Conservation (phyloP, 2,888 invertebrate species). For the Lasius fuliginosus region DNA sequence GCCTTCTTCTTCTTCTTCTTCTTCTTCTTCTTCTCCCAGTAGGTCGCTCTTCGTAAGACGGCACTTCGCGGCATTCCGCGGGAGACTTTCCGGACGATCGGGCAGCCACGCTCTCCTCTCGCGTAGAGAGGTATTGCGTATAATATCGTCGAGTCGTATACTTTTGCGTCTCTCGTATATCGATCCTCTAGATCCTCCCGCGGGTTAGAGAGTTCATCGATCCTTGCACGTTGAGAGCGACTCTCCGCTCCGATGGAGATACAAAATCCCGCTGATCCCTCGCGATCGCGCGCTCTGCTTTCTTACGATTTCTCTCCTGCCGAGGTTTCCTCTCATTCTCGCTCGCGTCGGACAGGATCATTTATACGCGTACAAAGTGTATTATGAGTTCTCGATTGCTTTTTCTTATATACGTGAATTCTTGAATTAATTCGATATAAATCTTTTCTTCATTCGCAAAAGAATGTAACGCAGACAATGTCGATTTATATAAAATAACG, state of each 20-base stretch:
- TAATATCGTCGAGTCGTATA: conserved; percentile 25
- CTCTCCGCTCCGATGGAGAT: conserved; percentile 15
- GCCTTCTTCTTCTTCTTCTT: conserved; percentile 45
- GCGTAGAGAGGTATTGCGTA: background rate
- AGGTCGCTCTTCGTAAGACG: conserved; percentile 65
- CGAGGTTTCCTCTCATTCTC: background rate
- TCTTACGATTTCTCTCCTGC: background rate
- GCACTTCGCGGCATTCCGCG: conserved; percentile 61
- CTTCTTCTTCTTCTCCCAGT: conserved; percentile 29
- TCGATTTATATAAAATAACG: background rate
- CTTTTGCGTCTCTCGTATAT: conserved; percentile 37
- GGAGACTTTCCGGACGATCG: conserved; percentile 67
- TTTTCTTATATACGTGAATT: no score
- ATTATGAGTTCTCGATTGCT: background rate
- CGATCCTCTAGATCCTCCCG: conserved; percentile 50
- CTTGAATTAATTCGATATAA: no score
- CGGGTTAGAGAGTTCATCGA: conserved; percentile 42
- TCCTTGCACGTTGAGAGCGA: conserved; percentile 39
- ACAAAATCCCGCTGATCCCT: conserved; percentile 12
- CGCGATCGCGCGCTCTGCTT: background rate
- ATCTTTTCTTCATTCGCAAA: no score
- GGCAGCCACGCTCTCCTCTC: conserved; percentile 48
- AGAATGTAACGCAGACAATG: no score
- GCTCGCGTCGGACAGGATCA: background rate
- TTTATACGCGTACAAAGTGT: background rate